Evolutionary conservation across 2,113 vertebrate species (phyloP).

Genomic region (Cebus imitator): DNA sequence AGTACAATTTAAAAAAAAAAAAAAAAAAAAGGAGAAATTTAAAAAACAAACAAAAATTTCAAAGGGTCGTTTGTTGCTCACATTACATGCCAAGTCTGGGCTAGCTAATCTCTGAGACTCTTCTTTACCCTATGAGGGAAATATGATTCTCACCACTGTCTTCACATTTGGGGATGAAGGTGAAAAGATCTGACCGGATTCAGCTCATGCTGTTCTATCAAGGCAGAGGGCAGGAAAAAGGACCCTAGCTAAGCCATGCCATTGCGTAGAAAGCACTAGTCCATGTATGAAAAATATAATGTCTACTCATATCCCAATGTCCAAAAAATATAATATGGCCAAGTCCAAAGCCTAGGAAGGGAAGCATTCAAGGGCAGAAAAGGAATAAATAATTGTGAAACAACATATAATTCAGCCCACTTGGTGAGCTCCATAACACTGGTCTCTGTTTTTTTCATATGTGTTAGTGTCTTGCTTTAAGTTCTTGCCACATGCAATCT

Average conservation of each 20-base stretch:
- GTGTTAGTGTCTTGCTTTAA: neutral
- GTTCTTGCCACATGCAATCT: neutral
- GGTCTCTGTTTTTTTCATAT: neutral
- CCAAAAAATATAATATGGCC: neutral
- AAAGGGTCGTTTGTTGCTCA: neutral
- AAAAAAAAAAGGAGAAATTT: too few relatives aligned
- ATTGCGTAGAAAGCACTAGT: neutral
- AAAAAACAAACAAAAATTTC: neutral
- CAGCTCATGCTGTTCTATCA: neutral
- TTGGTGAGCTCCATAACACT: neutral
- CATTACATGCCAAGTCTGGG: neutral
- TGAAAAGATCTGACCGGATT: accelerated
- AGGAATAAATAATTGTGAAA: neutral
- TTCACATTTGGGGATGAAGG: neutral
- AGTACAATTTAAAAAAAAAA: too few relatives aligned
- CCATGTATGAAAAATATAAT: neutral
- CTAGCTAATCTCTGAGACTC: neutral
- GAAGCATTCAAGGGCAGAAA: neutral
- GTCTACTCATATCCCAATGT: neutral
- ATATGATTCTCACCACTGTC: neutral
- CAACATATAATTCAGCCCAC: neutral
- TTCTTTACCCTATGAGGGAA: neutral
- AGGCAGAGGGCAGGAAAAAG: neutral
- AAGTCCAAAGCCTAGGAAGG: neutral
- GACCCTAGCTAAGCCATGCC: neutral